Evolutionary conservation across 2,113 vertebrate genomes (phyloP).

Genomic region (Trinectes maculatus): DNA sequence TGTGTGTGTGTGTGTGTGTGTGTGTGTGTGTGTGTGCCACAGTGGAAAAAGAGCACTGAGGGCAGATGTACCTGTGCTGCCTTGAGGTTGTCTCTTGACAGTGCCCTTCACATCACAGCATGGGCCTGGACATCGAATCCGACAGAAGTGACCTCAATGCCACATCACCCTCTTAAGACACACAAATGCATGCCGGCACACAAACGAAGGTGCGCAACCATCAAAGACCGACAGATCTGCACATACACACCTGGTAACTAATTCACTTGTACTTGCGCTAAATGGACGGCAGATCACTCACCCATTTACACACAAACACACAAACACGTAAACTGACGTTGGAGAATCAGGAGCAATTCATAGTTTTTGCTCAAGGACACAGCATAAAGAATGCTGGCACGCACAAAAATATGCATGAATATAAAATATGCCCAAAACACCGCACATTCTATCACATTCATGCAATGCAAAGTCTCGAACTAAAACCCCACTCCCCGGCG

Average conservation of each 20-base stretch:
- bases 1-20: conserved; percentile 19
- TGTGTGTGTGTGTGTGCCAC: conserved; percentile 27
- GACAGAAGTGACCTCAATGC: conserved; percentile 86
- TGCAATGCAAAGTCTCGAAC: conserved; percentile 15
- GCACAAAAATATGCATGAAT: neutral
- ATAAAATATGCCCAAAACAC: neutral
- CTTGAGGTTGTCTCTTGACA: conserved; percentile 85
- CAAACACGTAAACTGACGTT: neutral
- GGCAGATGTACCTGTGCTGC: conserved; percentile 84
- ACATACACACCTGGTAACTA: conserved; percentile 30
- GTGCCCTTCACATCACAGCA: conserved; percentile 87
- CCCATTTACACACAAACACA: neutral
- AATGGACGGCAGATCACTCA: neutral
- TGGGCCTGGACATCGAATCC: conserved; percentile 81
- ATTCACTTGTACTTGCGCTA: neutral
- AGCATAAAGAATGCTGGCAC: neutral
- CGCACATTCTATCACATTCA: conserved; percentile 10
- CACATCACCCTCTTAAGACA: conserved; percentile 63
- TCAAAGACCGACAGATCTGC: neutral
- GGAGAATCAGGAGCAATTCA: neutral
- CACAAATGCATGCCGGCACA: conserved; percentile 67
- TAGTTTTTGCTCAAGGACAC: neutral
- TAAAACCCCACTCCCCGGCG: conserved; percentile 19
- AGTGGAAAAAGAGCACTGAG: conserved; percentile 70
- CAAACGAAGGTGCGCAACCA: conserved; percentile 17